Base-by-base conservation (phyloP, 2,113 vertebrate species). In the Hippocampus mohnikei region DNA sequence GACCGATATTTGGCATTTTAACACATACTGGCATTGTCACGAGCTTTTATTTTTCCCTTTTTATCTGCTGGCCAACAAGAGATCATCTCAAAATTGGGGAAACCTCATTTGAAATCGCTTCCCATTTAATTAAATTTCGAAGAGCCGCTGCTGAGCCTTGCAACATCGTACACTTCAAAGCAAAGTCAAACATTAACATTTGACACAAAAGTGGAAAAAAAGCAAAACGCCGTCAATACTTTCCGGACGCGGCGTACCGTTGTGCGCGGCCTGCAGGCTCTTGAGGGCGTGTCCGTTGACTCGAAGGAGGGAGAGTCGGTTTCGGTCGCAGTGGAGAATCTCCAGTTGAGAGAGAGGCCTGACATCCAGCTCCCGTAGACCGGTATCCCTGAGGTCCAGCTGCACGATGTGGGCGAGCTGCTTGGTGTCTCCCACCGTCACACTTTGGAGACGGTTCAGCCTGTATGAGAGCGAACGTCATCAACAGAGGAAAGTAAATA, bases 281-380 rank as follows among this genome's bases (percentile, higher is more conserved):
- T 97, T 98, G 37, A 99, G 94, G 65, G 92, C 87, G 64, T 88
- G 92, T 58, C 96, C 96, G 2, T 92, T 90, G 77, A 95, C 87
- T 83, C 91, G 91, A 58, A 98, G 88, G 3, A 88, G 86, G 4
- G 90, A 87, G 74, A 99, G 89, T 0, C 89, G 79, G 85, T 99
- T 99, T 79, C 96, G 90, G 85, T 99, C 96, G 85, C 96, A 98
- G 94, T 96, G 96, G 9, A 99, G 88, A 71, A 97, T 91, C 85
- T 99, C 96, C 25, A 98, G 91, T 0, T 92, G 93, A 63, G 91
- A 92, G 75, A 98, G 94, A 73, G 93, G 48, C 3, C 91, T 88
- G 42, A 94, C 92, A 2, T 99, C 95, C 70, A 99, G 91, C 62
- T 94, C 92, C 23, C 69, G 85, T 1, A 99, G 92, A 69, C 94